Base-by-base conservation (phyloP, 2,113 vertebrate genomes). In the Antechinus flavipes region DNA sequence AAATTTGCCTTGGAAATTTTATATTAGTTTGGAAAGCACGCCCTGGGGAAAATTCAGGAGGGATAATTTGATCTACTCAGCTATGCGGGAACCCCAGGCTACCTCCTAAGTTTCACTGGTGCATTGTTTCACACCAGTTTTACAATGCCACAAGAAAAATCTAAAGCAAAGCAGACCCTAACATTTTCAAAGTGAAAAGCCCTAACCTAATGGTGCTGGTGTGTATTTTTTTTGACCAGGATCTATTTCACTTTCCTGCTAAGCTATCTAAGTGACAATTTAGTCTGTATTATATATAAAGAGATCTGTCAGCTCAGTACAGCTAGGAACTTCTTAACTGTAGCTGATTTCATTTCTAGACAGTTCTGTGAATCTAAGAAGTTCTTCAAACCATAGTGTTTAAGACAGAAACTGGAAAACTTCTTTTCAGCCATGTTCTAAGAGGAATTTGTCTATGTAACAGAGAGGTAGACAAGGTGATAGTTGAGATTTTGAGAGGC, bases 1-100 rank as follows among this genome's bases (percentile, higher is more conserved):
- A 84, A 84, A 0, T 95, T 91, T 96, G 93, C 30, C n/a, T 19
- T 68, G 26, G 92, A 95, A 95, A 76, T 76, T 9, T 92, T 95
- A 90, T 11, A 90, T 93, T 52, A 8, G 9, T 58, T 91, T 94
- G 89, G 93, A 90, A 84, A 42, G 19, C n/a, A 84, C 94, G 61
- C 94, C 46, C 91, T 30, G 92, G 90, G 90, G 56, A 94, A 93
- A 93, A 54, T 55, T 47, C 53, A 93, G 47, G 47, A n/a, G 46
- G 94, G 22, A 27, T 76, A 53, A 91, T 47, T 93, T 30, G 42
- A 52, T 56, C 42, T 93, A 54, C 89, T 5, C 58, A 24, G 46
- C n/a, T 76, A 8, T n/a, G 16, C 46, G 91, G 61, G 19, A 94
- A 49, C 50, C 68, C 94, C 52, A 93, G 93, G 68, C 55, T 89